These are phyloP conservation scores for Cyclina sinensis DNA, from an alignment of 1,140 invertebrate species.

Conservation along the genomic window DNA sequence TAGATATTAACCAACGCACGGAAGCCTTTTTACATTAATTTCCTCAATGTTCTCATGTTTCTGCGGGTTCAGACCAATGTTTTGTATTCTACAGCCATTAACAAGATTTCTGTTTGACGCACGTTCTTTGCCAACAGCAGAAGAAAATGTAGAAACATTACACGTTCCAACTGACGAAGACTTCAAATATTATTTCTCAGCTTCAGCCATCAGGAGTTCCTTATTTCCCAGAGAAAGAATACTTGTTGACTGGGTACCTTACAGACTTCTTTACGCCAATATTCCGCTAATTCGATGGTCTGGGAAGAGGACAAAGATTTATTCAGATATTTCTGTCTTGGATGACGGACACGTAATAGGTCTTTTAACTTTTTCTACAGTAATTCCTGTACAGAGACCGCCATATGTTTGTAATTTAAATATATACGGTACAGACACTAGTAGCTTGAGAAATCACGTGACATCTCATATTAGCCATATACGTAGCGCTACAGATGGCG, in stretches of 20 bases:
- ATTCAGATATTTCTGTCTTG: background rate
- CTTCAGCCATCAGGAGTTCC: background rate
- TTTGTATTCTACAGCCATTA: background rate
- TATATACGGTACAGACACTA: background rate
- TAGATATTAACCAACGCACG: too few species aligned
- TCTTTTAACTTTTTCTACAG: background rate
- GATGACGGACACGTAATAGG: background rate
- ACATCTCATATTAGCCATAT: background rate
- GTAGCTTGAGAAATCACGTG: background rate
- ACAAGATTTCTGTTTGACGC: conserved; percentile 1
- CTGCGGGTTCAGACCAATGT: too few species aligned
- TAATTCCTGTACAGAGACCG: background rate
- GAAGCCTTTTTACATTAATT: too few species aligned
- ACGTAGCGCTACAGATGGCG: background rate
- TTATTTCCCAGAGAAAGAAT: conserved; percentile 1
- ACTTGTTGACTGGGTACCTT: background rate
- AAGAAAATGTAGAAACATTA: background rate
- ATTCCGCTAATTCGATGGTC: background rate
- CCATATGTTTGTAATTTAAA: background rate
- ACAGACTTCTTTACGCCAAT: background rate
- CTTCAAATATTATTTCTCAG: background rate
- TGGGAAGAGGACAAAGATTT: background rate
- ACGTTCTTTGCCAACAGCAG: background rate
- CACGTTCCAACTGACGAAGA: background rate
- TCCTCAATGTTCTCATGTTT: too few species aligned